phyloP scores from a whole-genome alignment of 64 coral and sea anemone genomes.

The Pachyseris speciosa region DNA sequence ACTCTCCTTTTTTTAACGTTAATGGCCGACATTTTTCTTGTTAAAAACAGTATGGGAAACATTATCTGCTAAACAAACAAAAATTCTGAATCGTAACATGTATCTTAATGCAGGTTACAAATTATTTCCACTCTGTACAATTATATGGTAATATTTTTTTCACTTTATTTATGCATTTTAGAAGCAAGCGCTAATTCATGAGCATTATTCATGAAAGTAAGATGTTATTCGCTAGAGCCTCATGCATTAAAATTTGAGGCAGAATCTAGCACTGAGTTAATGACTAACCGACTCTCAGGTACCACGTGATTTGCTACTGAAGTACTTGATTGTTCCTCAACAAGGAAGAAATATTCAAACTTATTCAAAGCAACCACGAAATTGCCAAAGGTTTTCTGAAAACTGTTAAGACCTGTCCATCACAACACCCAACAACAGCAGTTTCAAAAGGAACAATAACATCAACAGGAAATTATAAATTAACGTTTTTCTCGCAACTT shows the following conservation, averaged over 20 bases:
- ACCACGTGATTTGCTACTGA: background rate
- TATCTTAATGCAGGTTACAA: conserved; percentile 4
- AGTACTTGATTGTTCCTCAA: background rate
- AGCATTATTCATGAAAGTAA: background rate
- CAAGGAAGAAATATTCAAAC: background rate
- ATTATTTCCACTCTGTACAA: conserved; percentile 19
- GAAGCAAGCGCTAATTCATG: too few species aligned
- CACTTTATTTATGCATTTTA: conserved; percentile 53
- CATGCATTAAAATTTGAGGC: background rate
- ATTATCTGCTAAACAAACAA: conserved; percentile 40
- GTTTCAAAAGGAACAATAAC: background rate
- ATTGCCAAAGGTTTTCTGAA: background rate
- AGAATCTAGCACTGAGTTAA: background rate
- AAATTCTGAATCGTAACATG: conserved; percentile 2
- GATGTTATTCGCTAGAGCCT: background rate
- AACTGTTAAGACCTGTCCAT: background rate
- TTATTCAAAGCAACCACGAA: background rate
- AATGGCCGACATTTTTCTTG: background rate
- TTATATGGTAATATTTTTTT: conserved; percentile 51
- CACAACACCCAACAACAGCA: background rate
- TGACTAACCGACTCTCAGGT: background rate
- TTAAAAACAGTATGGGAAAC: background rate
- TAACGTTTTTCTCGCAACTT: background rate
- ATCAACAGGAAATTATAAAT: background rate
- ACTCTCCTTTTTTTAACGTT: conserved; percentile 15